These are phyloP conservation scores for Hedychridium roseum DNA, from an alignment of 2,888 invertebrate genomes.

Conservation along the genomic window DNA sequence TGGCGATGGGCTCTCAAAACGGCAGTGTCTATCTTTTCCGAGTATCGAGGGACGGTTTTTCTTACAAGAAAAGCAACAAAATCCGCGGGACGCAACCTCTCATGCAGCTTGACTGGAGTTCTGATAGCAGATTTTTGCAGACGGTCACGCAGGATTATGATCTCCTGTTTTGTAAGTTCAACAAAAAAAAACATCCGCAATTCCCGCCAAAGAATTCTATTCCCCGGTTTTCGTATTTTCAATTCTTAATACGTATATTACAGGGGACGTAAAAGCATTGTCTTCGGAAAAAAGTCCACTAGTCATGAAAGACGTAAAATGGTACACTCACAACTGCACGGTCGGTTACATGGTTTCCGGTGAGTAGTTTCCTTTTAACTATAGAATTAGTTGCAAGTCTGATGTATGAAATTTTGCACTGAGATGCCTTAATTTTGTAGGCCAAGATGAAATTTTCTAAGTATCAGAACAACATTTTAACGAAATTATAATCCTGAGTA, in stretches of 20 bases:
- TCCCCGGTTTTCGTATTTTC: no score
- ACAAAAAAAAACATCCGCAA: no score
- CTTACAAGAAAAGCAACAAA: conserved; percentile 89
- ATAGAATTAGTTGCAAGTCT: no score
- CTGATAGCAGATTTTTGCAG: conserved; percentile 86
- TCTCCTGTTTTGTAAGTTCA: conserved; percentile 81
- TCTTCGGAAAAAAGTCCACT: conserved; percentile 88
- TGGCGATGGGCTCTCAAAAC: conserved; percentile 91
- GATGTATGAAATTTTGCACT: not conserved
- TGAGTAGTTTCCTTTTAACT: conserved; percentile 56
- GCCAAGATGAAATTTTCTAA: no score
- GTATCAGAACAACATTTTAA: no score
- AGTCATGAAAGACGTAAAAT: conserved; percentile 90
- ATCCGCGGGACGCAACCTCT: conserved; percentile 86
- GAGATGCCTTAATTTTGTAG: no score
- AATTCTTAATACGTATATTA: no score
- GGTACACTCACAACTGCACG: conserved; percentile 87
- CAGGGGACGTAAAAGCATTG: conserved; percentile 89
- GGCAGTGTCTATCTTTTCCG: conserved; percentile 85
- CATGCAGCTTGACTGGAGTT: conserved; percentile 90
- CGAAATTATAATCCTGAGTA: no score
- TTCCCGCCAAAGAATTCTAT: no score
- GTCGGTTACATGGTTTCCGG: conserved; percentile 89
- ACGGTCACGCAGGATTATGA: conserved; percentile 92
- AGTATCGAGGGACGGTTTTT: conserved; percentile 87